Conservation (phyloP, 2,888 invertebrate genomes). For the Agrotis segetum region DNA sequence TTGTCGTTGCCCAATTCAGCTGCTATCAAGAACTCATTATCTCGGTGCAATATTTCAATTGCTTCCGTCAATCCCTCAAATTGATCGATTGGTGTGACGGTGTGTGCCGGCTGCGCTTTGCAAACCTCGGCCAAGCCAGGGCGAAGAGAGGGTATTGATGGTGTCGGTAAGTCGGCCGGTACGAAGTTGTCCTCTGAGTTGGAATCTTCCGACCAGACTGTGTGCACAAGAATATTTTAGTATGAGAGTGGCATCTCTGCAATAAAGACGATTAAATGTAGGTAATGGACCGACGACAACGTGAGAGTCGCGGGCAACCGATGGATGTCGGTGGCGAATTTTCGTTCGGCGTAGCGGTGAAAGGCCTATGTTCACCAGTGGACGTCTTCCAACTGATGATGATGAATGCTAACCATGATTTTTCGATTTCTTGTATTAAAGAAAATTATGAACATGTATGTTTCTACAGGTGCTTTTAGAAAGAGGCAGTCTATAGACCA, state of each 20-base stretch:
- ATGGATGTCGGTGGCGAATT: too few relatives aligned
- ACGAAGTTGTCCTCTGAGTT: background rate
- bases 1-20: slow-evolving; percentile 79
- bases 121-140: background rate
- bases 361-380: too few relatives aligned
- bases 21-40: slow-evolving; percentile 78
- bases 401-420: background rate
- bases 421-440: background rate
- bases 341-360: too few relatives aligned
- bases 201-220: slow-evolving; percentile 9
- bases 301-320: too few relatives aligned
- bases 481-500: too few relatives aligned
- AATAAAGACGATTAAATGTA: background rate
- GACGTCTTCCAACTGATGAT: too few relatives aligned
- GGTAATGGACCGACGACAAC: background rate
- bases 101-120: too few relatives aligned
- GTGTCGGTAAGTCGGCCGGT: background rate
- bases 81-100: background rate
- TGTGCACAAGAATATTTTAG: slow-evolving; percentile 9
- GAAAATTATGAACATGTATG: too few relatives aligned
- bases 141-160: background rate
- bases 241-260: background rate
- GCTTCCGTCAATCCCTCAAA: slow-evolving; percentile 63
- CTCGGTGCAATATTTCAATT: slow-evolving; percentile 77
- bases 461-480: too few relatives aligned